These are phyloP conservation scores for Seira ritae DNA, from an alignment of 2,888 invertebrate species.

Conservation along the genomic window DNA sequence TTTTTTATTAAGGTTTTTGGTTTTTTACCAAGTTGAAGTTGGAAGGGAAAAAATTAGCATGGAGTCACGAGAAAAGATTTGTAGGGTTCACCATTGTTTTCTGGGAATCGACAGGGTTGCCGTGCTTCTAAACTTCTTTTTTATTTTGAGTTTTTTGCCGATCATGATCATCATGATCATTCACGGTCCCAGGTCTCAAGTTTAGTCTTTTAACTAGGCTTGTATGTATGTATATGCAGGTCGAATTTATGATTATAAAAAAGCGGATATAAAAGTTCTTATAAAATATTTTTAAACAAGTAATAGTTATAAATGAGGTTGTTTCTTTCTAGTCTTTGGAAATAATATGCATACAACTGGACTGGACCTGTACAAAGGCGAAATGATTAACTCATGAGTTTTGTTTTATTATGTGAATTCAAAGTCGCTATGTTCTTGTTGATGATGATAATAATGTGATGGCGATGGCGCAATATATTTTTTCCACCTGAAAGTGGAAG, in stretches of 20 bases:
- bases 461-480: too few species aligned
- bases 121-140: neutral
- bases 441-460: too few species aligned
- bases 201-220: too few species aligned
- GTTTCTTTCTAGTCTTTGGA: neutral
- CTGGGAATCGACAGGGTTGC: constrained; percentile 55
- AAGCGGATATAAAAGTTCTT: constrained; percentile 2
- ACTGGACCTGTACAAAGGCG: neutral
- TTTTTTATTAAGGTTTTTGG: neutral
- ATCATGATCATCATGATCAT: neutral
- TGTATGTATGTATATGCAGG: too few species aligned
- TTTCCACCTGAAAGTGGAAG: too few species aligned
- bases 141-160: constrained; percentile 26
- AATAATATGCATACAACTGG: too few species aligned
- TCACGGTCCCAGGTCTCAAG: too few species aligned
- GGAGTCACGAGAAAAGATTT: constrained; percentile 41
- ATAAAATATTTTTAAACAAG: neutral
- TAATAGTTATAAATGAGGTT: neutral
- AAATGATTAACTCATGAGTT: too few species aligned
- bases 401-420: too few species aligned
- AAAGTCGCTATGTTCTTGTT: too few species aligned
- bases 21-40: too few species aligned
- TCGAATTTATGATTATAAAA: neutral
- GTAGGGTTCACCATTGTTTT: constrained; percentile 43
- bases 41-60: neutral